Conservation (phyloP, 2,113 vertebrate genomes). For the Cyprinodon variegatus region DNA sequence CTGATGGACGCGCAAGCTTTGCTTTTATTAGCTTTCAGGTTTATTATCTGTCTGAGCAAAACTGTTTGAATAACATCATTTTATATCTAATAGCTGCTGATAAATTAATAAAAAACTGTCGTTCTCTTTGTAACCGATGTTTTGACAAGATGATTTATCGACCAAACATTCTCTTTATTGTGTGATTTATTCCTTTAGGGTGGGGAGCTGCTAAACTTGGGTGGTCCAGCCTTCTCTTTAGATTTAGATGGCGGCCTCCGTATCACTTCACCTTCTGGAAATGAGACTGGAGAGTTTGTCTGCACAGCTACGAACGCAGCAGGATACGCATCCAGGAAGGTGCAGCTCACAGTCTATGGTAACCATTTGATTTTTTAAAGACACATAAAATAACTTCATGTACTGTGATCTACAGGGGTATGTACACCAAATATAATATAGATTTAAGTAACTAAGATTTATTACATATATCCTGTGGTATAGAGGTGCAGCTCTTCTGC, state of each 20-base stretch:
- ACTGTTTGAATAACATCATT: neutral
- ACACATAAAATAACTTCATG: neutral
- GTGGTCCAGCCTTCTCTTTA: constrained; percentile 79
- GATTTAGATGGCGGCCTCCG: constrained; percentile 86
- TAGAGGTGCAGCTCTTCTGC: too few relatives aligned
- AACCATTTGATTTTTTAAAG: constrained; percentile 21
- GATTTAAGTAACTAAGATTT: neutral
- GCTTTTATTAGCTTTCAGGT: constrained; percentile 11
- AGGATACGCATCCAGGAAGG: constrained; percentile 88
- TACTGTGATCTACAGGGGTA: neutral
- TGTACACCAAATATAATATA: neutral
- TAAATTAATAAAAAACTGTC: constrained; percentile 16
- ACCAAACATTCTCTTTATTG: constrained; percentile 39
- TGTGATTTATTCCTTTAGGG: constrained; percentile 78
- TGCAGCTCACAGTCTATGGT: constrained; percentile 97
- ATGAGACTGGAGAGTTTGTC: constrained; percentile 90
- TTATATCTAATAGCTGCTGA: neutral
- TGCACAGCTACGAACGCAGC: constrained; percentile 93
- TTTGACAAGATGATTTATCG: constrained; percentile 30
- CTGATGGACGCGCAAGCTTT: constrained; percentile 15
- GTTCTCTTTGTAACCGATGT: constrained; percentile 4
- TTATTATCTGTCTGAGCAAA: neutral
- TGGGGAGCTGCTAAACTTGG: constrained; percentile 83
- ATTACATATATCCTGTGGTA: too few relatives aligned
- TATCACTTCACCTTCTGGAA: constrained; percentile 84